Evolutionary conservation across 2,888 invertebrate species (phyloP).

Genomic region (Molorchus minor): DNA sequence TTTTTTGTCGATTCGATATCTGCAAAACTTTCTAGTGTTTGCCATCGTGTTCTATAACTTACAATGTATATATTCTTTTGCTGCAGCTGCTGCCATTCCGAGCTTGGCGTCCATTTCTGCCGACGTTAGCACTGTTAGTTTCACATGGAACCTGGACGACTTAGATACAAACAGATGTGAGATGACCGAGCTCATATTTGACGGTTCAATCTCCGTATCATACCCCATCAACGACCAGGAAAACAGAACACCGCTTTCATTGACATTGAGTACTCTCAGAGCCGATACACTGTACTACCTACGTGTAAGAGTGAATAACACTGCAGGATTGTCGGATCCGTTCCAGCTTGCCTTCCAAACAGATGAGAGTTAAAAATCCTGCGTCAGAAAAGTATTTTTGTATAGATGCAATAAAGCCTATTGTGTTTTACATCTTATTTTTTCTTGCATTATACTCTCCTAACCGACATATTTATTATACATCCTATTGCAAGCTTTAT

Average conservation of each 20-base stretch:
- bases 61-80: too few species aligned
- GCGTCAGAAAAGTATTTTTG: too few species aligned
- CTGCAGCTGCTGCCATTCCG: too few species aligned
- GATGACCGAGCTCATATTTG: background rate
- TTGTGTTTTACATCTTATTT: too few species aligned
- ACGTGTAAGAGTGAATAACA: background rate
- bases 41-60: too few species aligned
- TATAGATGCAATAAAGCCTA: too few species aligned
- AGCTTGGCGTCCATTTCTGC: background rate
- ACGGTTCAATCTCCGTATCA: background rate
- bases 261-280: background rate
- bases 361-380: too few species aligned
- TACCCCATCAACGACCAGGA: background rate
- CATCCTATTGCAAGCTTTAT: too few species aligned
- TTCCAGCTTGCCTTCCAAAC: background rate
- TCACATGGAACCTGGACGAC: slow-evolving; percentile 1
- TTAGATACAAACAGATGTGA: background rate
- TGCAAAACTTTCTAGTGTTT: too few species aligned
- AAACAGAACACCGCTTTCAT: background rate
- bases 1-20: too few species aligned
- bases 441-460: too few species aligned
- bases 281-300: slow-evolving; percentile 6
- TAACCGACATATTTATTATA: too few species aligned
- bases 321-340: background rate
- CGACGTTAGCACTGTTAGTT: background rate